Evolutionary conservation across 2,888 invertebrate genomes (phyloP).

Genomic region (Folsomia candida): DNA sequence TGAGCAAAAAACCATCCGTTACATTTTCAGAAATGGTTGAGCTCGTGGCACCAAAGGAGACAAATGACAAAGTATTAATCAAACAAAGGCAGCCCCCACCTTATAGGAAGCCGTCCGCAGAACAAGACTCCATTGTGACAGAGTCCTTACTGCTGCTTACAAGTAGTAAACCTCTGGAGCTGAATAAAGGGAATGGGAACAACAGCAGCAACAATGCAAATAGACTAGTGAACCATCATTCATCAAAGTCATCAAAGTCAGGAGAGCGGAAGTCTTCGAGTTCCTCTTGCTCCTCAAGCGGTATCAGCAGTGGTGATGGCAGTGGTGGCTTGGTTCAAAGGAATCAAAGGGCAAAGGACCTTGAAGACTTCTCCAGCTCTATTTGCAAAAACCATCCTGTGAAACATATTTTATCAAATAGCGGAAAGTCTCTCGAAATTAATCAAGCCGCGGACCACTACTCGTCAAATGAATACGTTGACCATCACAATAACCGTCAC

Average conservation of each 20-base stretch:
- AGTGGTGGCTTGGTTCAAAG: background rate
- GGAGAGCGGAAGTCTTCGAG: background rate
- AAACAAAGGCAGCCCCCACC: background rate
- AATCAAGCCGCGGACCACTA: constrained; percentile 7
- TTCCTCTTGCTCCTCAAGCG: too few species aligned
- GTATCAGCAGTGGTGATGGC: background rate
- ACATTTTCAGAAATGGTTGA: constrained; percentile 49
- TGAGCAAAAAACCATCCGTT: constrained; percentile 43
- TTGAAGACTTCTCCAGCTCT: constrained; percentile 48
- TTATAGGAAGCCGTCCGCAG: constrained; percentile 32
- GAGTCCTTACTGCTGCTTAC: constrained; percentile 48
- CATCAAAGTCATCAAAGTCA: constrained; percentile 2
- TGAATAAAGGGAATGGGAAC: background rate
- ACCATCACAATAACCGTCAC: background rate
- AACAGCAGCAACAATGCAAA: background rate
- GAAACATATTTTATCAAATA: constrained; percentile 35
- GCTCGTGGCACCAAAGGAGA: constrained; percentile 31
- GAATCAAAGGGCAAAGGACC: constrained; percentile 22
- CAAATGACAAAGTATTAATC: constrained; percentile 2
- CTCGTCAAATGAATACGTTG: constrained; percentile 10
- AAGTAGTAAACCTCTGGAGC: constrained; percentile 12
- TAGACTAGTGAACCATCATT: background rate
- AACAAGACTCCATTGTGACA: constrained; percentile 49
- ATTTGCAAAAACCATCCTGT: constrained; percentile 45
- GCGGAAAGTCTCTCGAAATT: constrained; percentile 15